Conservation (phyloP, 2,797 vertebrate species). For the Xenentodon cancila region DNA sequence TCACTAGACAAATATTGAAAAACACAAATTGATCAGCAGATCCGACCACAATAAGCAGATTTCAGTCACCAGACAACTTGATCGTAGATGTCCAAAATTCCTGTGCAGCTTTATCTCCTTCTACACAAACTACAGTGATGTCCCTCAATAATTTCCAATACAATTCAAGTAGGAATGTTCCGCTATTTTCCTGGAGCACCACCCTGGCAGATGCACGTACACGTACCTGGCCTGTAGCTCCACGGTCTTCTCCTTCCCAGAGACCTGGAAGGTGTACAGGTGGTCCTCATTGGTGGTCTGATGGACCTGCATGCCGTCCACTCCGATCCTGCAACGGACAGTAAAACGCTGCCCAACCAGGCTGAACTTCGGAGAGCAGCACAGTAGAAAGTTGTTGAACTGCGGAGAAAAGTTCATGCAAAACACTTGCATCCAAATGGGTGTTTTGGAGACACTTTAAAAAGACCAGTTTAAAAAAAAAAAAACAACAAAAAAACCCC, state of each 20-base stretch:
- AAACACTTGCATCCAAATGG: background rate
- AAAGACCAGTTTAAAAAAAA: background rate
- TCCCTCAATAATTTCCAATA: too few relatives aligned
- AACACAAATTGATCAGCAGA: too few relatives aligned
- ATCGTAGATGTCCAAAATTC: too few relatives aligned
- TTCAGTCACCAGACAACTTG: too few relatives aligned
- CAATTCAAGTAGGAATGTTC: too few relatives aligned
- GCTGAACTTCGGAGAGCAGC: slow-evolving; percentile 89
- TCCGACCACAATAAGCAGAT: too few relatives aligned
- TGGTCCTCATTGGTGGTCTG: slow-evolving; percentile 81
- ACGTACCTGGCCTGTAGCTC: slow-evolving; percentile 88
- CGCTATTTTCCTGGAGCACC: too few relatives aligned
- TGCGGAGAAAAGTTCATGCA: slow-evolving; percentile 51
- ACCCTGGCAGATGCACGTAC: too few relatives aligned
- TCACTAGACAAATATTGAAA: too few relatives aligned
- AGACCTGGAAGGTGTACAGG: slow-evolving; percentile 88
- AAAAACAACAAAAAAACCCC: too few relatives aligned
- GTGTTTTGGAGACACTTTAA: background rate
- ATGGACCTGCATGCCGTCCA: slow-evolving; percentile 88
- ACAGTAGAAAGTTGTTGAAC: slow-evolving; percentile 95
- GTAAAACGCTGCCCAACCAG: slow-evolving; percentile 88
- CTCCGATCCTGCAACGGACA: slow-evolving; percentile 84
- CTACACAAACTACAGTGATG: too few relatives aligned
- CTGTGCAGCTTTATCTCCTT: too few relatives aligned
- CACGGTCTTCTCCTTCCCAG: slow-evolving; percentile 87